Percentiles rank a stretch among this genome's conserved stretches.
Conservation (phyloP, 2,888 invertebrate genomes). For the Eupithecia abbreviata region DNA sequence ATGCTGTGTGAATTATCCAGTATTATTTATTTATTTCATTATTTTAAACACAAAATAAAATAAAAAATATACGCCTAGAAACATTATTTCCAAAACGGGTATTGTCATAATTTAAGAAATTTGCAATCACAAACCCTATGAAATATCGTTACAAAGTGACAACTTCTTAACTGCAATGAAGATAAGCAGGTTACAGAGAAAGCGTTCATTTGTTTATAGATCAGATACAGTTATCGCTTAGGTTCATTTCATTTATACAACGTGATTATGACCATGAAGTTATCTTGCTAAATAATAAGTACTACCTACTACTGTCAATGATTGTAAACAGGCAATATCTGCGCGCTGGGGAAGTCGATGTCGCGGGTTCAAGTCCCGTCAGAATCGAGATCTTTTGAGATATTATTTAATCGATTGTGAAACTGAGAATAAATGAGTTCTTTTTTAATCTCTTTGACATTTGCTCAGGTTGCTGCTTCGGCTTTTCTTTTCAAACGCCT, state of each 20-base stretch:
- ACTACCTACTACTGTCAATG: neutral
- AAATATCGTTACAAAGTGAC: constrained; percentile 48
- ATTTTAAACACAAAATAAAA: neutral
- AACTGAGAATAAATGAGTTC: too few relatives aligned
- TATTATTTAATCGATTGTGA: too few relatives aligned
- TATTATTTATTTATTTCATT: too few relatives aligned
- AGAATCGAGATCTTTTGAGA: too few relatives aligned
- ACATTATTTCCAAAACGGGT: neutral
- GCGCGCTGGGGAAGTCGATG: too few relatives aligned
- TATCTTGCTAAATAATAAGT: neutral
- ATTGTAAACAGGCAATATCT: neutral
- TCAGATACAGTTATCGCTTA: constrained; percentile 40
- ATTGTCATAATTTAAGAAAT: constrained; percentile 40
- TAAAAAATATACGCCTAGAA: neutral
- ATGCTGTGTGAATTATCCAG: too few relatives aligned
- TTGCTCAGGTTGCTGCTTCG: too few relatives aligned
- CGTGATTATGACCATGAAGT: neutral
- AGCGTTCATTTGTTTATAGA: constrained; percentile 43
- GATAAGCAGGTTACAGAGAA: constrained; percentile 45
- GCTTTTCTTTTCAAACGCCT: neutral
- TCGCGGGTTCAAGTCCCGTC: too few relatives aligned
- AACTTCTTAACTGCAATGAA: constrained; percentile 54
- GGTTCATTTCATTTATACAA: constrained; percentile 3
- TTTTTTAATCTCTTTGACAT: too few relatives aligned
- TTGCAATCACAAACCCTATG: constrained; percentile 51